Evolutionary conservation across 2,797 vertebrate species (phyloP), one percentile per base, ranked within the genome.

Genomic region (Mormyrus proboscirostris): DNA sequence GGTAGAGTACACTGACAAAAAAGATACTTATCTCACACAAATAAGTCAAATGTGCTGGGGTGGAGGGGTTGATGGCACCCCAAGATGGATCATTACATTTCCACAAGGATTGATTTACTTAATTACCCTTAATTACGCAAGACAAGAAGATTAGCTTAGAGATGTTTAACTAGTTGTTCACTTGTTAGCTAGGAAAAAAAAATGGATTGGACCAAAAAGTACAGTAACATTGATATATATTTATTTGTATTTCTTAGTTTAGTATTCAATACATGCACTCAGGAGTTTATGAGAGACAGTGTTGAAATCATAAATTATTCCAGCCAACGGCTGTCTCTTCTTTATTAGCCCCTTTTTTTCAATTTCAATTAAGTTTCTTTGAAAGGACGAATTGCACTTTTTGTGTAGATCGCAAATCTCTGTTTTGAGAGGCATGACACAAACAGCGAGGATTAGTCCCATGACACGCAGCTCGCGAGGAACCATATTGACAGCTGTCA

Each of bases 11-110:
- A 16, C 65, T 33, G 65, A 69, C 62, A 4, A 1, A 22, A 25
- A 29, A 25, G 0, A 41, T 41, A 41, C 33, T 76, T 76, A 89
- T 94, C 95, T 92, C 62, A 92, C 92, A 93, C 29, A 92, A 92
- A 90, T 0, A 2, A 53, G 49, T 51, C 49, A 51, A 50, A 33
- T 47, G 25, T 29, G 47, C 83, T 25, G 22, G 22, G 83, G 49
- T 53, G 12, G 9, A 51, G 83, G 83, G 49, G 69, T 76, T 33
- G 49, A 25, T 85, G 14, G 62, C 53, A 41, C 86, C 53, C 38
- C 53, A 55, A 87, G 89, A 90, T 44, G 76, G 76, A 65, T 88
- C 88, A 85, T 90, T 88, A 86, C 88, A 90, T 90, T 88, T 84
- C 89, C 79, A 57, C 87, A n/a, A 88, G 29, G 79, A 88, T 85